phyloP scores from a whole-genome alignment of 2,888 invertebrate species.

The Pammene aurita region DNA sequence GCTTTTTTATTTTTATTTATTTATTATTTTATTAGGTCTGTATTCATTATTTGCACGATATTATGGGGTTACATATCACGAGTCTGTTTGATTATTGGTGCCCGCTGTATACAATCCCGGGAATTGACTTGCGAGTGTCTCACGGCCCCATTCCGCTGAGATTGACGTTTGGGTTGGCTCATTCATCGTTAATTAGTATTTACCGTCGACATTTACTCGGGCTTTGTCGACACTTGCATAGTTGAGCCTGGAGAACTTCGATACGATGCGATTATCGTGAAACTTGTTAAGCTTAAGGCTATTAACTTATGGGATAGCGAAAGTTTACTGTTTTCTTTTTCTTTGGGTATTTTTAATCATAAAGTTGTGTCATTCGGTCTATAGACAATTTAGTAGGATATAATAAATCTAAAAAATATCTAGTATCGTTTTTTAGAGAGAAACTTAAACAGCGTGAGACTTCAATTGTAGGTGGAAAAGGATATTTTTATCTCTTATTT shows the following conservation, averaged over 20 bases:
- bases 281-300: conserved; percentile 7
- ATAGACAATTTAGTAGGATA: too few relatives aligned
- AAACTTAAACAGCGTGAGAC: too few relatives aligned
- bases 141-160: conserved; percentile 28
- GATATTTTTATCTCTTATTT: too few relatives aligned
- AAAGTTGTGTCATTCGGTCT: too few relatives aligned
- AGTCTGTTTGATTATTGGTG: neutral
- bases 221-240: neutral
- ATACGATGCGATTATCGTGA: conserved; percentile 7
- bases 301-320: neutral
- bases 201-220: conserved; percentile 36
- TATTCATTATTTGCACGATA: too few relatives aligned
- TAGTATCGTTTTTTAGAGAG: too few relatives aligned
- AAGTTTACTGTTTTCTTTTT: neutral
- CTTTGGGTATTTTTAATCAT: neutral
- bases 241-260: neutral
- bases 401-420: too few relatives aligned
- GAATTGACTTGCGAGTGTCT: conserved; percentile 37
- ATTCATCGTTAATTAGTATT: conserved; percentile 43
- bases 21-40: too few relatives aligned
- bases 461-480: too few relatives aligned
- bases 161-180: conserved; percentile 40
- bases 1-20: too few relatives aligned
- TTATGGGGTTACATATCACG: neutral
- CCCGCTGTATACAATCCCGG: conserved; percentile 8